These are phyloP conservation scores for Glyphotaelius pellucidus DNA, from an alignment of 2,888 invertebrate species.

Conservation along the genomic window DNA sequence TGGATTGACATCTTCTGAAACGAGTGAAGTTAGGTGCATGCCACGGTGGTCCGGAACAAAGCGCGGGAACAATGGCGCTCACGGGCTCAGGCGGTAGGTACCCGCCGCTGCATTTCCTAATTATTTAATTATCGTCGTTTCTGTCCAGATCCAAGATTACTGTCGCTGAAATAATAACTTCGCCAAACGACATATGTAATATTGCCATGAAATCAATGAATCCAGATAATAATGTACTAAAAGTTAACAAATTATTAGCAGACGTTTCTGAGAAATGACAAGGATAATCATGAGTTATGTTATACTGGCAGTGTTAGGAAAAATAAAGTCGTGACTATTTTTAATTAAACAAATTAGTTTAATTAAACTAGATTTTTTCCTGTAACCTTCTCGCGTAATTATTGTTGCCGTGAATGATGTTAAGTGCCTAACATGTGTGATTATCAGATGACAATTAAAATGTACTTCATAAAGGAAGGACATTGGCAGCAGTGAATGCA, in stretches of 20 bases:
- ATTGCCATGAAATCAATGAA: neutral
- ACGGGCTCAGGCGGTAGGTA: neutral
- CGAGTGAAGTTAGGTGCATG: slow-evolving; percentile 20
- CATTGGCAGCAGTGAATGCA: neutral
- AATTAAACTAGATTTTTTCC: neutral
- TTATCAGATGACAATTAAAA: neutral
- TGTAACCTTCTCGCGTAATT: neutral
- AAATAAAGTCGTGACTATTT: neutral
- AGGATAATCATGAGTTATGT: neutral
- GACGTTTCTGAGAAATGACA: neutral
- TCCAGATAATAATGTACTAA: neutral
- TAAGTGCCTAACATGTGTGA: neutral
- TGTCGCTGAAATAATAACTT: neutral
- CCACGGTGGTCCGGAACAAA: slow-evolving; percentile 12
- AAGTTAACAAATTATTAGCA: neutral
- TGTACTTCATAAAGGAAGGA: no score
- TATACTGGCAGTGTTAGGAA: neutral
- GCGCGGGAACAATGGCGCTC: slow-evolving; percentile 27
- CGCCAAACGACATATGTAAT: neutral
- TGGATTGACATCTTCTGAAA: slow-evolving; percentile 10
- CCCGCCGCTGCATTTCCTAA: neutral
- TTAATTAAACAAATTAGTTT: no score
- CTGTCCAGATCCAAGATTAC: neutral
- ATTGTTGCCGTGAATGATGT: neutral
- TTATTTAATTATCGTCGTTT: slow-evolving; percentile 14